Evolutionary conservation across 2,113 vertebrate species (phyloP).

Genomic region (Dasyprocta punctata): DNA sequence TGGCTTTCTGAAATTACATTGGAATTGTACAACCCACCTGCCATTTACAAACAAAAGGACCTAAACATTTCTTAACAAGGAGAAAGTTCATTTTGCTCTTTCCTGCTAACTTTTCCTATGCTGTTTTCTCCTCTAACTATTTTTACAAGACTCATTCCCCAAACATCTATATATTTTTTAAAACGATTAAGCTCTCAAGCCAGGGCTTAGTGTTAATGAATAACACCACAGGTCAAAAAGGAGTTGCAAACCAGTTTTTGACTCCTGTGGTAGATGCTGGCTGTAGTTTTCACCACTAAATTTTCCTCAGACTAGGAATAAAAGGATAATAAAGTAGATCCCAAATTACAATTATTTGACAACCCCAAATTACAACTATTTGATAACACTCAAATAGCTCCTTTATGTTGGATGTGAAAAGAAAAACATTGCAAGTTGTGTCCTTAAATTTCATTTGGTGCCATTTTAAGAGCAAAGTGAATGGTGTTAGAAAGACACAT

Average conservation of each 20-base stretch:
- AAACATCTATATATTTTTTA: background rate
- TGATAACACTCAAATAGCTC: background rate
- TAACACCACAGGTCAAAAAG: background rate
- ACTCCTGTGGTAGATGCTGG: background rate
- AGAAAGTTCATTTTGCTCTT: constrained; percentile 54
- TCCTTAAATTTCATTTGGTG: constrained; percentile 63
- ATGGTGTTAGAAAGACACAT: constrained; percentile 66
- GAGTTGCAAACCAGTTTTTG: background rate
- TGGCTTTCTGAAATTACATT: constrained; percentile 78
- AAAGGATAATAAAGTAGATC: constrained; percentile 14
- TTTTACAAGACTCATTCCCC: background rate
- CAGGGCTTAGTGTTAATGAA: constrained; percentile 38
- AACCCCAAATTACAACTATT: background rate
- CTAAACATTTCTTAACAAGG: constrained; percentile 51
- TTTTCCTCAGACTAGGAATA: constrained; percentile 8
- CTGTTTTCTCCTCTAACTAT: background rate
- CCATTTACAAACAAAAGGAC: constrained; percentile 64
- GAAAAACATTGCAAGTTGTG: constrained; percentile 21
- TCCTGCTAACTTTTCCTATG: background rate
- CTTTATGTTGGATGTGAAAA: constrained; percentile 42
- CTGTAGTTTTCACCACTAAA: background rate
- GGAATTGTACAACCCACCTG: constrained; percentile 68
- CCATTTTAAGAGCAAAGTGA: constrained; percentile 64
- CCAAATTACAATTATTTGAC: constrained; percentile 19
- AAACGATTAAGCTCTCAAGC: background rate